A percentile compares a stretch with the other conserved stretches of the same genome.
Evolutionary conservation across 2,113 vertebrate species (phyloP).

Genomic region (Arothron firmamentum): DNA sequence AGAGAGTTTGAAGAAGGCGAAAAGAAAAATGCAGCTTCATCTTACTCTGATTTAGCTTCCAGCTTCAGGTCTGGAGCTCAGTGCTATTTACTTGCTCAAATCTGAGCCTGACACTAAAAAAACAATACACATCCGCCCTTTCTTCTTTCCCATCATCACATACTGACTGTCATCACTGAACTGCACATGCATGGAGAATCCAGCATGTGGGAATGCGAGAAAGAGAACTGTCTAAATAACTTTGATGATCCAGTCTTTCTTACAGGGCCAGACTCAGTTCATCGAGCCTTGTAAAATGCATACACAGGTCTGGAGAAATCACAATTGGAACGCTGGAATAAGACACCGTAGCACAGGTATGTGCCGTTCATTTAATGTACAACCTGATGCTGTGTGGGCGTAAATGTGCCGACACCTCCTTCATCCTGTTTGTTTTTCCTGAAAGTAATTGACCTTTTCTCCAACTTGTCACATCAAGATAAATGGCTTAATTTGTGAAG

Average conservation of each 20-base stretch:
- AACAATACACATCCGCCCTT: neutral
- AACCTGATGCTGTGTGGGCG: constrained; percentile 3
- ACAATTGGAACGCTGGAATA: neutral
- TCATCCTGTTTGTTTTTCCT: constrained; percentile 31
- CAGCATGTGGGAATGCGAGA: constrained; percentile 11
- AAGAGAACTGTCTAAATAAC: constrained; percentile 27
- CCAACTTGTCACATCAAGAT: constrained; percentile 47
- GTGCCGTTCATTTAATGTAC: neutral
- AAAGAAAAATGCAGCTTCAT: too few species aligned
- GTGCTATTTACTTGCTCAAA: neutral
- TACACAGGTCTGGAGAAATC: neutral
- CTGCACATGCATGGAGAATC: constrained; percentile 17
- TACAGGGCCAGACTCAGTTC: too few species aligned
- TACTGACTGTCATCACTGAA: neutral
- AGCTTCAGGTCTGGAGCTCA: neutral
- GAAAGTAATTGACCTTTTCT: constrained; percentile 45
- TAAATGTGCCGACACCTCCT: constrained; percentile 6
- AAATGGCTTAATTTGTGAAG: constrained; percentile 59
- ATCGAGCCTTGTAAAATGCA: neutral
- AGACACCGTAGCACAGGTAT: neutral
- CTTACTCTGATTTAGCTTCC: neutral
- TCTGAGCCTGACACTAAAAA: too few species aligned
- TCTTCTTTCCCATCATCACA: neutral
- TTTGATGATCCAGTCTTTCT: neutral
- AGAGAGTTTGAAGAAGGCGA: too few species aligned